Evolutionary conservation across 23 tunicate species (phyloP), one percentile per base, ranked within the genome.

Genomic region (Trididemnum clinides): DNA sequence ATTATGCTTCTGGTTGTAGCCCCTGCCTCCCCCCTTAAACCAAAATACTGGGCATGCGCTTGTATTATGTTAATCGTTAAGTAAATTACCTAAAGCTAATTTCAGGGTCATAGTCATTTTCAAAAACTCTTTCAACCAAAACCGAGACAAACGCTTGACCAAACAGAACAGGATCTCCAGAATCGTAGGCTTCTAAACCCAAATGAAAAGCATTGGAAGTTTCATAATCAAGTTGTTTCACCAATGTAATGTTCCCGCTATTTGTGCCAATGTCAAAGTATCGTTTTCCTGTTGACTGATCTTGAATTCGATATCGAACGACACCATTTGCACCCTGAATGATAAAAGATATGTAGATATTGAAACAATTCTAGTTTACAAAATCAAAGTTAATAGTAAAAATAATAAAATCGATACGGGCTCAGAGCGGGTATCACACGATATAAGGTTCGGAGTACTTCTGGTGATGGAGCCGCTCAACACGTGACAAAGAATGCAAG

Each of bases 121-220:
- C 95, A 66, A 85, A 85, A 33, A 82, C 88, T 50, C 87, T 83
- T 22, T 31, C 76, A 2, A 92, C 91, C 12, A 66, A 26, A 33
- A 92, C 70, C 2, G 87, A 72, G 6, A 92, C 88, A 15, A 87
- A 83, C 1, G 97, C 88, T 71, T 72, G 76, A n/a, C 81, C 88
- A 29, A 72, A 70, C 66, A 87, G 38, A 15, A 65, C 84, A 5
- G 97, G 90, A 15, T 59, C 78, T 19, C 99, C 99, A 26, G 75
- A 87, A 80, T 95, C 99, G 71, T 58, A 81, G 4, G 95, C 99
- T 30, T 83, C 82, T 71, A 95, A 51, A 7, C 76, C 39, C 33
- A 95, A 44, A 0, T 81, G 54, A 78, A 90, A 82, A 30, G 34
- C 57, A 2, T 32, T 29, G 33, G 57, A 38, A 1, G 69, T 86